Conservation (phyloP, 2,888 invertebrate species). For the Druceiella hillmani region DNA sequence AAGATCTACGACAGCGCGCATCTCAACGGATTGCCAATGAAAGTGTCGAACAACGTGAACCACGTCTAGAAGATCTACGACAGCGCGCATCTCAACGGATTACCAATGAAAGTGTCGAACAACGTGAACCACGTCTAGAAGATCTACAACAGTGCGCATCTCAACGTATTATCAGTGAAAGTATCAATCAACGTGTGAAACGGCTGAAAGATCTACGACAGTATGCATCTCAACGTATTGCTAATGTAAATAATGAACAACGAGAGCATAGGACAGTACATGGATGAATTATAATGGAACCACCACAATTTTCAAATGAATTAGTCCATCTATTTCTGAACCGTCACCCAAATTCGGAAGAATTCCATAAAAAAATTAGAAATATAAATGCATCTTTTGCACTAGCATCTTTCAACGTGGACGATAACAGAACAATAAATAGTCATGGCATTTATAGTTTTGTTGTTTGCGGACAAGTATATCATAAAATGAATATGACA, state of each 20-base stretch:
- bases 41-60: too few species aligned
- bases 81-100: too few species aligned
- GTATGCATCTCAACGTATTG: constrained; percentile 5
- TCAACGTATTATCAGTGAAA: too few species aligned
- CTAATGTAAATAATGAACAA: constrained; percentile 6
- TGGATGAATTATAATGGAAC: constrained; percentile 18
- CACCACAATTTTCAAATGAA: constrained; percentile 18
- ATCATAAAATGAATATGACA: constrained; percentile 19
- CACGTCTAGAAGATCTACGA: too few species aligned
- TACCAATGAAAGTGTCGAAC: too few species aligned
- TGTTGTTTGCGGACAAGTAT: constrained; percentile 20
- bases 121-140: too few species aligned
- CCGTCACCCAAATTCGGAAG: constrained; percentile 15
- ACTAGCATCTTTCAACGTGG: constrained; percentile 18
- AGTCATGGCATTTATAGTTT: constrained; percentile 19
- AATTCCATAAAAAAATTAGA: constrained; percentile 17
- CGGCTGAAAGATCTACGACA: too few species aligned
- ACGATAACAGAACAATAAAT: constrained; percentile 18
- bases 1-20: too few species aligned
- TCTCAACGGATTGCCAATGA: too few species aligned
- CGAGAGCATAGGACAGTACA: constrained; percentile 11
- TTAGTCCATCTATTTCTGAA: constrained; percentile 15
- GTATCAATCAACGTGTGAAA: too few species aligned
- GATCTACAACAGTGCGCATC: too few species aligned
- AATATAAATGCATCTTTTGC: constrained; percentile 20